Percentiles rank a stretch among this genome's conserved stretches.
Conservation (phyloP, 2,797 vertebrate species). For the Lophius americanus region DNA sequence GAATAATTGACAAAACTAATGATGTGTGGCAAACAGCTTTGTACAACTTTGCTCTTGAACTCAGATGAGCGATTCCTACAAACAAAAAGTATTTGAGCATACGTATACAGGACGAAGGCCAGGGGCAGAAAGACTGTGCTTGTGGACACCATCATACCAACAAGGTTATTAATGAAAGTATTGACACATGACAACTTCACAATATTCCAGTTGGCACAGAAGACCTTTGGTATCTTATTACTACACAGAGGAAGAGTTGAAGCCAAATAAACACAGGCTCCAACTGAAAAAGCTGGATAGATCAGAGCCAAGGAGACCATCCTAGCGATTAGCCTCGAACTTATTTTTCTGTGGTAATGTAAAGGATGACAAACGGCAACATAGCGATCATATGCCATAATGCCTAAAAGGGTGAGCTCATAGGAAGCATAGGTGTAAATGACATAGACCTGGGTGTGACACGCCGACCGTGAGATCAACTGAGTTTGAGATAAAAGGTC, state of each 20-base stretch:
- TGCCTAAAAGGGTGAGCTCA: constrained; percentile 59
- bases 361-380: constrained; percentile 66
- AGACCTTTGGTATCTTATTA: constrained; percentile 58
- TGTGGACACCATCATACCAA: constrained; percentile 46
- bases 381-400: constrained; percentile 69
- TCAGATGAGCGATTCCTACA: constrained; percentile 47
- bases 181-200: constrained; percentile 59
- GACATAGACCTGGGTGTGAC: constrained; percentile 60
- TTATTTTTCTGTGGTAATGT: constrained; percentile 63
- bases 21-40: constrained; percentile 65
- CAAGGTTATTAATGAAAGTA: constrained; percentile 49
- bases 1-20: constrained; percentile 63
- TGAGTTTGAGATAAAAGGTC: constrained; percentile 62
- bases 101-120: constrained; percentile 64
- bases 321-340: constrained; percentile 10
- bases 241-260: constrained; percentile 59
- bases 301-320: constrained; percentile 35
- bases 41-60: constrained; percentile 57
- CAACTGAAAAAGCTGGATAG: constrained; percentile 44
- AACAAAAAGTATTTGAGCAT: constrained; percentile 47
- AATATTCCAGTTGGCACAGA: constrained; percentile 63
- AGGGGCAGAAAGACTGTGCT: constrained; percentile 55
- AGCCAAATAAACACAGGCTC: constrained; percentile 39
- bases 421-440: constrained; percentile 66
- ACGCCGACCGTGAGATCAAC: constrained; percentile 50